phyloP scores from a whole-genome alignment of 2,797 vertebrate species.

The Avahi laniger region DNA sequence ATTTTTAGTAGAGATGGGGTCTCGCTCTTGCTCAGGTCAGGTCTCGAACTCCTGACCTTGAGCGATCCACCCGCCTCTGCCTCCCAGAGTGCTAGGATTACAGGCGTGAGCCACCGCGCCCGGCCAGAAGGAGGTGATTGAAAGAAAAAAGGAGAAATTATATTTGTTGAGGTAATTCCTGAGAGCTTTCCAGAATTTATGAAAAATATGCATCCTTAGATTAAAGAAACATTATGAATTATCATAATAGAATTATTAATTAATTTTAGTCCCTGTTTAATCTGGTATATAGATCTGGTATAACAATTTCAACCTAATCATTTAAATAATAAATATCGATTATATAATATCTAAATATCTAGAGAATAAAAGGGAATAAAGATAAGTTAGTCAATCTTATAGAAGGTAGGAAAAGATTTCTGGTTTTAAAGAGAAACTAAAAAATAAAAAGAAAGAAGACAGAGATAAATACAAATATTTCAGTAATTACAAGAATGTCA shows the following conservation, averaged over 20 bases:
- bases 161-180: background rate
- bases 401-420: background rate
- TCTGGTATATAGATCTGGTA: background rate
- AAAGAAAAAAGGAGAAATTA: background rate
- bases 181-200: background rate
- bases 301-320: background rate
- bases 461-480: background rate
- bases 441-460: background rate
- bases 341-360: background rate
- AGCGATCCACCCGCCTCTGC: too few species aligned
- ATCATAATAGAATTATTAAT: background rate
- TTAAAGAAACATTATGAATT: background rate
- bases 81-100: too few species aligned
- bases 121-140: too few species aligned
- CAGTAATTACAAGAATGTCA: background rate
- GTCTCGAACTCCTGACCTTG: too few species aligned
- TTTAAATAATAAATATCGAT: background rate
- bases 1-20: too few species aligned
- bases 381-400: background rate
- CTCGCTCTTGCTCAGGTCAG: too few species aligned
- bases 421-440: background rate
- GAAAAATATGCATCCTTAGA: background rate
- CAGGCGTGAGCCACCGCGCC: too few species aligned
- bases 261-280: background rate
- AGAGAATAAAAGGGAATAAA: background rate